Conservation (phyloP, 37 sponge, comb jelly and placozoan genomes). For the Aphrocallistes beatrix region DNA sequence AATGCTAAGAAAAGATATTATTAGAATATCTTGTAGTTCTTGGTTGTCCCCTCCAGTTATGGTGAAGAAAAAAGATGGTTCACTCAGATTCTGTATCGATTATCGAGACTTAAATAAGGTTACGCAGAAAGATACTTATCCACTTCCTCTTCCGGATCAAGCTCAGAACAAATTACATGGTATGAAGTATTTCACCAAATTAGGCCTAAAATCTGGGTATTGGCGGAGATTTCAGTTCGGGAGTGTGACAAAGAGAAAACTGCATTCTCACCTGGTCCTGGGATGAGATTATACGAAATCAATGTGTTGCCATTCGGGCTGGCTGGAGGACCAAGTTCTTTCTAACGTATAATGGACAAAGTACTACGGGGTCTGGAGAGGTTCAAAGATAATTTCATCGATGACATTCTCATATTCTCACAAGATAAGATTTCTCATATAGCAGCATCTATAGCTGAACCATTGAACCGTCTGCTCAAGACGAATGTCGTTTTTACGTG, state of each 20-base stretch:
- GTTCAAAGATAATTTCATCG: constrained; percentile 12
- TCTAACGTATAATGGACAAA: constrained; percentile 15
- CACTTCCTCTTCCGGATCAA: constrained; percentile 37
- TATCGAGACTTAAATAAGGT: constrained; percentile 41
- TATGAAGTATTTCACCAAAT: constrained; percentile 24
- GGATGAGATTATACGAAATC: constrained; percentile 18
- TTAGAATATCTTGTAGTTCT: not conserved
- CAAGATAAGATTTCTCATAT: not conserved
- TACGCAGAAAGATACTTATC: constrained; percentile 43
- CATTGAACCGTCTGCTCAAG: no score
- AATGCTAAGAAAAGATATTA: constrained; percentile 31
- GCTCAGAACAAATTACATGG: constrained; percentile 36
- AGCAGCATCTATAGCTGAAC: no score
- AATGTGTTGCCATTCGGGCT: constrained; percentile 13
- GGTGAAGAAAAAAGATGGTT: constrained; percentile 30
- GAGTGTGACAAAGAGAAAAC: not conserved
- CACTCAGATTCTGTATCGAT: constrained; percentile 28
- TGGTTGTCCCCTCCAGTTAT: constrained; percentile 9
- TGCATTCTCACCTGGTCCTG: constrained; percentile 20
- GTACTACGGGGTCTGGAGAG: not conserved
- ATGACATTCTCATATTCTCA: constrained; percentile 17
- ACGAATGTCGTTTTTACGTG: no score
- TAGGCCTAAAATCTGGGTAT: constrained; percentile 14
- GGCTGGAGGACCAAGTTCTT: constrained; percentile 18
- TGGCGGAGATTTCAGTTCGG: constrained; percentile 16